Conservation (phyloP, 2,888 invertebrate genomes). For the Erebia epiphron region DNA sequence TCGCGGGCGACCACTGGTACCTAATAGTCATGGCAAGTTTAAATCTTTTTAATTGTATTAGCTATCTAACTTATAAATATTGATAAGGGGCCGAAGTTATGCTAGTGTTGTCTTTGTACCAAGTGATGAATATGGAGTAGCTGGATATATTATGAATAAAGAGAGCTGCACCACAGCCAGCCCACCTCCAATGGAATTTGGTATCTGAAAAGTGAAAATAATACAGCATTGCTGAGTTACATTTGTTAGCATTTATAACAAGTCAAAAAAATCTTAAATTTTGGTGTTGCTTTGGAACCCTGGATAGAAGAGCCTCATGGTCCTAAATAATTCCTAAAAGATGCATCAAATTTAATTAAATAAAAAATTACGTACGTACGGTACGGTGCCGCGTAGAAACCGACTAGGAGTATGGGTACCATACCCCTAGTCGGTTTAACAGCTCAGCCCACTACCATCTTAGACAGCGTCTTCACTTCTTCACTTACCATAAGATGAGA, state of each 20-base stretch:
- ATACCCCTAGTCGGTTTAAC: too few species aligned
- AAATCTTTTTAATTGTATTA: neutral
- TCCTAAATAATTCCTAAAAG: too few species aligned
- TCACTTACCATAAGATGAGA: too few species aligned
- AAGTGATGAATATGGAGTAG: constrained; percentile 49
- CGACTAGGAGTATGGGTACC: too few species aligned
- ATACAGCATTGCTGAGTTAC: neutral
- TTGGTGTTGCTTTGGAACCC: too few species aligned
- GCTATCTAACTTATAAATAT: neutral
- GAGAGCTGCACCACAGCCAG: constrained; percentile 88
- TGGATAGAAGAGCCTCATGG: too few species aligned
- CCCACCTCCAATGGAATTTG: constrained; percentile 90
- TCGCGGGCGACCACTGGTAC: too few species aligned
- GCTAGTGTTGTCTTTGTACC: constrained; percentile 40
- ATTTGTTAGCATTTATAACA: neutral
- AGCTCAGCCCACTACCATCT: too few species aligned
- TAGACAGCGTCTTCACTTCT: too few species aligned
- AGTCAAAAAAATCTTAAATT: too few species aligned
- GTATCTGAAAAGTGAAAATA: constrained; percentile 87
- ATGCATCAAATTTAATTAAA: neutral
- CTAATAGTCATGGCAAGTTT: constrained; percentile 1
- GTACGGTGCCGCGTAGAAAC: too few species aligned
- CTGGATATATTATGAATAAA: constrained; percentile 90
- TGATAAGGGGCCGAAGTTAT: constrained; percentile 23
- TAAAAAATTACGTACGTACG: neutral